These are phyloP conservation scores for Leptinotarsa rubiginosa DNA, from an alignment of 2,888 invertebrate genomes.

Conservation along the genomic window DNA sequence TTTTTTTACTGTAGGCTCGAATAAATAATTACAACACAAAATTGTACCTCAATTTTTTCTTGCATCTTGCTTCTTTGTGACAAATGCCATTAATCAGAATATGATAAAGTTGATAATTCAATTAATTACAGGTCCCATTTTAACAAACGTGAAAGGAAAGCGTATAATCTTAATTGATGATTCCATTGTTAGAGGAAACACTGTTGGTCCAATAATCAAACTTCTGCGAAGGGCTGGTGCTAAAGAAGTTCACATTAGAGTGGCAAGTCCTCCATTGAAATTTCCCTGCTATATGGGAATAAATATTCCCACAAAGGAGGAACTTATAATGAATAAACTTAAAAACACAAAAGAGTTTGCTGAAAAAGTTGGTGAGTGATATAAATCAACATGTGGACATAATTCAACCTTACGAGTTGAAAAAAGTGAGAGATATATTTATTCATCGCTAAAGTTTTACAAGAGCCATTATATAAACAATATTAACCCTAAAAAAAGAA, in stretches of 20 bases:
- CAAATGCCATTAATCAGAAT: not conserved
- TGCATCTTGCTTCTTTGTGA: not conserved
- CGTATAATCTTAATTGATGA: conserved; percentile 95
- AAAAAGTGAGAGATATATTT: no score
- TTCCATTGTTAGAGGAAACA: conserved; percentile 96
- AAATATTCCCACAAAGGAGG: conserved; percentile 97
- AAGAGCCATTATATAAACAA: no score
- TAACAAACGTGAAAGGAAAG: conserved; percentile 88
- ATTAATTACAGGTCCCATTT: conserved; percentile 75
- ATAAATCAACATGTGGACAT: conserved; percentile 1
- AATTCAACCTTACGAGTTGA: not conserved
- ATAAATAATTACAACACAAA: not conserved
- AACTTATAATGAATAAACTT: conserved; percentile 93
- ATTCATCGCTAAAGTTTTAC: no score
- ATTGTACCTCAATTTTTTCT: conserved; percentile 5
- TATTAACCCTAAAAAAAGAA: no score
- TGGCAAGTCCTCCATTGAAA: conserved; percentile 95
- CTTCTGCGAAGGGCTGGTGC: conserved; percentile 93
- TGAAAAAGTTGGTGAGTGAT: conserved; percentile 82
- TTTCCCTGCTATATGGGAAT: conserved; percentile 99
- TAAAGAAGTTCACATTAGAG: conserved; percentile 93
- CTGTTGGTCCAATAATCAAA: conserved; percentile 95
- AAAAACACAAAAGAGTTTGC: conserved; percentile 78
- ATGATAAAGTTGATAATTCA: conserved; percentile 1
- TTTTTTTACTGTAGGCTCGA: no score